These are phyloP conservation scores for Cotesia glomerata DNA, from an alignment of 1,140 invertebrate species.

Conservation along the genomic window DNA sequence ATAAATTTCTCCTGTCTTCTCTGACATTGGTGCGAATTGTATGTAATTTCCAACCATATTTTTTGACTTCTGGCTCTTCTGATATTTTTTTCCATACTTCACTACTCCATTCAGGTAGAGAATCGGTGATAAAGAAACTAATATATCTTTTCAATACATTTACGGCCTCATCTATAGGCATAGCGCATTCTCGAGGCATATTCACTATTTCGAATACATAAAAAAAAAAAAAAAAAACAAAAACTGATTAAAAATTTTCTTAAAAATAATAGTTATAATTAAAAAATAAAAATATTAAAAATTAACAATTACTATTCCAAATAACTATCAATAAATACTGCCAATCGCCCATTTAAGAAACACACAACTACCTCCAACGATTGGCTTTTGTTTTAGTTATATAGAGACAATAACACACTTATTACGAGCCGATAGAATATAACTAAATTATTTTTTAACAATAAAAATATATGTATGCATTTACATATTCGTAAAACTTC, in stretches of 20 bases:
- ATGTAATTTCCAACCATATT: background rate
- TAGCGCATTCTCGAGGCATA: background rate
- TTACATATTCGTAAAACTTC: too few relatives aligned
- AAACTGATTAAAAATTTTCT: too few relatives aligned
- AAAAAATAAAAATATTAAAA: background rate
- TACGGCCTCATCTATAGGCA: background rate
- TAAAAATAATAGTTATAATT: background rate
- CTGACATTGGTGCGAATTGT: background rate
- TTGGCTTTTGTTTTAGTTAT: background rate
- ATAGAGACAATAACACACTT: too few relatives aligned
- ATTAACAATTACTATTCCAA: background rate
- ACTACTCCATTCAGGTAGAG: background rate
- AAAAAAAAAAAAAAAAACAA: background rate
- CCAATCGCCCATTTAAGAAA: background rate
- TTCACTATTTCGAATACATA: background rate
- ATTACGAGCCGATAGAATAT: too few relatives aligned
- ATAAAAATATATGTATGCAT: too few relatives aligned
- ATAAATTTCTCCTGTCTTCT: background rate
- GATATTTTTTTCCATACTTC: background rate
- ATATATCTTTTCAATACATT: background rate
- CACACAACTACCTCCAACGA: background rate
- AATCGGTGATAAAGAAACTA: background rate
- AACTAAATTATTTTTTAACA: too few relatives aligned
- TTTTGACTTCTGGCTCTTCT: background rate
- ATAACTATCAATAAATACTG: background rate